Evolutionary conservation across 2,113 vertebrate genomes (phyloP), one percentile per base, ranked within the genome.

Genomic region (Ptilonorhynchus violaceus): DNA sequence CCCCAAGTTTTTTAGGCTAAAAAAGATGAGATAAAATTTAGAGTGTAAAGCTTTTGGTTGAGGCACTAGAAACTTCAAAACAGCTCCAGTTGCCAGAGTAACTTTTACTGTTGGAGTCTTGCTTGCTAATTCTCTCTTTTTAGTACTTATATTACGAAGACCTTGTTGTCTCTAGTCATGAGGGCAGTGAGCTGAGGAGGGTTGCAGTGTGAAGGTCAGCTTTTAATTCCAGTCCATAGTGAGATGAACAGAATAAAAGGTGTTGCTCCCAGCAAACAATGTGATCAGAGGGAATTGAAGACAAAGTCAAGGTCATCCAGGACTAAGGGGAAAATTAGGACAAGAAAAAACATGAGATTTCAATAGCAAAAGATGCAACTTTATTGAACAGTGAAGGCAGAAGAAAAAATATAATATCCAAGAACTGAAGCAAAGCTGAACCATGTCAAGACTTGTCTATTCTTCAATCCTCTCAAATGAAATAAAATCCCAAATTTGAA

Each of bases 201-300:
- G 50, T 25, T 89, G 66, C 17, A 75, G 47, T 96, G 92, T 95
- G 80, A 94, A 96, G 83, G 92, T 94, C 75, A 96, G 75, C 87
- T 70, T 92, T 97, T 96, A 92, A 72, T 79, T 93, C 64, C 10
- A 27, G 52, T 67, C 73, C 77, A 24, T 5, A 12, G 85, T 55
- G 79, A 85, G 85, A 94, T 41, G 68, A 96, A 89, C 7, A 15
- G 74, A 92, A 93, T 62, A 58, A 85, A 88, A 95, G 64, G 44
- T 42, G 81, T 89, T 53, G 73, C 15, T 91, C 70, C 58, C 79
- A 91, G 82, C 84, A 92, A 93, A 58, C 83, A 63, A 24, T 20
- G 74, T 66, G 67, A 87, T 68, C 76, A 66, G 73, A 93, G 72
- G 75, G 84, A 90, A 91, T n/a, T 88, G 56, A 78, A 72, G 59